A percentile compares a stretch with the other conserved stretches of the same genome.
These are phyloP conservation scores for Motacilla tschutschensis DNA, from an alignment of 2,113 vertebrate species.

Conservation along the genomic window DNA sequence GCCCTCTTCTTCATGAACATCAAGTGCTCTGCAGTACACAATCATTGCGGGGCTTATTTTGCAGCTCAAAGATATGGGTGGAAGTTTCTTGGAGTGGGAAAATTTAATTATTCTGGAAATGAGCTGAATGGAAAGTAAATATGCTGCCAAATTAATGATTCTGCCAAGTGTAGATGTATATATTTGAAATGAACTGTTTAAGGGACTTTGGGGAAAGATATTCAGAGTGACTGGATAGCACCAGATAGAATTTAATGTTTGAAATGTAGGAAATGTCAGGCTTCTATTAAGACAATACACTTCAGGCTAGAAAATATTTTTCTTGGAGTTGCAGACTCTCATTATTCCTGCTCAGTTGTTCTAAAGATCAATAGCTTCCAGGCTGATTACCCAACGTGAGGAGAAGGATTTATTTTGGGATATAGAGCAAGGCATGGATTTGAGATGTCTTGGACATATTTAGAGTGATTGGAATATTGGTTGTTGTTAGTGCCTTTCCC, in stretches of 20 bases:
- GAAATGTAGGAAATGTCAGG: neutral
- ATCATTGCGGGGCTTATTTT: neutral
- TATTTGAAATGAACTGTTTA: neutral
- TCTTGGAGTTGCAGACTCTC: neutral
- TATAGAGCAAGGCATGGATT: neutral
- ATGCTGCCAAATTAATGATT: neutral
- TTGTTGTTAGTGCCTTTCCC: neutral
- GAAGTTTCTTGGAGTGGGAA: neutral
- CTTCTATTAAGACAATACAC: neutral
- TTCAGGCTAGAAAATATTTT: neutral
- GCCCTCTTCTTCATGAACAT: neutral
- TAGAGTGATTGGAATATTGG: neutral
- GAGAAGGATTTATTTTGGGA: neutral
- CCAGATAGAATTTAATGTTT: neutral
- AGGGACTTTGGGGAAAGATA: neutral
- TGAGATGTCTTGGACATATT: neutral
- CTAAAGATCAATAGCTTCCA: neutral
- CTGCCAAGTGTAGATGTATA: neutral
- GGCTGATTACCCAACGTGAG: neutral
- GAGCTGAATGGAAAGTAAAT: constrained; percentile 11
- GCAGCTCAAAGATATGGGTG: neutral
- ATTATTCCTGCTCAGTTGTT: neutral
- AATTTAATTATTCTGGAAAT: neutral
- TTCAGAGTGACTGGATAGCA: neutral
- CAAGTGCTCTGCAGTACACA: neutral